Percentiles rank a stretch among this genome's conserved stretches.
Evolutionary conservation across 2,113 vertebrate species (phyloP).

Genomic region (Tragelaphus strepsiceros): DNA sequence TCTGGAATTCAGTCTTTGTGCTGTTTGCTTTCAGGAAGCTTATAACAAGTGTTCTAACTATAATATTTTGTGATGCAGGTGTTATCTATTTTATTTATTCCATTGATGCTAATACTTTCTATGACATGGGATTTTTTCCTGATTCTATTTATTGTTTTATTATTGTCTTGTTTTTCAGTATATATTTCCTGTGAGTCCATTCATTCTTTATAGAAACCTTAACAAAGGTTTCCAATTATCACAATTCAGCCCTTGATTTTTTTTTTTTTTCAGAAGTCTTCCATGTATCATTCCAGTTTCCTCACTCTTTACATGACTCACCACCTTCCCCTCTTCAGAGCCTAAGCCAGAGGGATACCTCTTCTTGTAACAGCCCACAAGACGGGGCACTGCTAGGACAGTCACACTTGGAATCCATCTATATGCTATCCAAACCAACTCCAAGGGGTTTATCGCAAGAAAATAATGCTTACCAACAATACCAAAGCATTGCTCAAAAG

Average conservation of each 20-base stretch:
- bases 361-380: not conserved
- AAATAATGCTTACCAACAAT: not conserved
- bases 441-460: not conserved
- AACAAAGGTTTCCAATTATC: not conserved
- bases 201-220: not conserved
- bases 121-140: not conserved
- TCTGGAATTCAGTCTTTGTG: not conserved
- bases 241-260: not conserved
- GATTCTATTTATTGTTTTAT: not conserved
- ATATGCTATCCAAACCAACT: not conserved
- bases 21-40: not conserved
- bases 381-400: not conserved
- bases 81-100: not conserved
- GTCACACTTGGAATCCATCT: not conserved
- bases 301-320: not conserved
- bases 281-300: not conserved
- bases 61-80: not conserved
- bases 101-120: not conserved
- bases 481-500: not conserved
- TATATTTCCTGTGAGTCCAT: not conserved
- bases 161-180: not conserved
- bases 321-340: not conserved
- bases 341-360: not conserved
- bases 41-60: not conserved
- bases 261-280: not conserved